phyloP scores from a whole-genome alignment of 1,140 invertebrate genomes.

The Drosophila albomicans region DNA sequence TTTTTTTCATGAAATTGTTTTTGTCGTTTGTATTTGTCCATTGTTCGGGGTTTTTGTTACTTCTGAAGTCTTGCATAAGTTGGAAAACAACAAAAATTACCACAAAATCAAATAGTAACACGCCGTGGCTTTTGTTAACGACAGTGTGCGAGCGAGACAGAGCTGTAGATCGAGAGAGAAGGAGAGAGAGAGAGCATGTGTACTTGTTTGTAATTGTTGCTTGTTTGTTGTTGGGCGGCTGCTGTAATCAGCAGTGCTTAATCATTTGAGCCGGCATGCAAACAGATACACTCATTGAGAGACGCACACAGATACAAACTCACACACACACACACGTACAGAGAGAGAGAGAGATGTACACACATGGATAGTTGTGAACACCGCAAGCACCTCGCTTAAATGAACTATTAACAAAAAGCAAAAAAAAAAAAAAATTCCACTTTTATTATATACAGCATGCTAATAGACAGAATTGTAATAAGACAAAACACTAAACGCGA shows the following conservation, averaged over 20 bases:
- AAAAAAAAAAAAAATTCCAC: background rate
- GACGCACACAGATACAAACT: conserved; percentile 14
- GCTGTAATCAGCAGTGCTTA: conserved; percentile 35
- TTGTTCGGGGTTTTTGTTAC: conserved; percentile 50
- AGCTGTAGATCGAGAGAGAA: background rate
- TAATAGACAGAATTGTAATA: background rate
- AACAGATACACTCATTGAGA: conserved; percentile 2
- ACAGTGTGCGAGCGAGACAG: background rate
- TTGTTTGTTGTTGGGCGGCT: conserved; percentile 29
- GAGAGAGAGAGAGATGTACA: background rate
- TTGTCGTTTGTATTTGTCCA: conserved; percentile 28
- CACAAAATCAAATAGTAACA: conserved; percentile 33
- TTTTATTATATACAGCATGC: background rate
- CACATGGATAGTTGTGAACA: background rate
- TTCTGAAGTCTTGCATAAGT: conserved; percentile 51
- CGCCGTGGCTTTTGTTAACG: conserved; percentile 4
- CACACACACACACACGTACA: conserved; percentile 12
- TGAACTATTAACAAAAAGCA: background rate
- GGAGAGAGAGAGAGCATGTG: background rate
- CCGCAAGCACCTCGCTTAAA: background rate
- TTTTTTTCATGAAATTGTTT: conserved; percentile 21
- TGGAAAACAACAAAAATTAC: conserved; percentile 17
- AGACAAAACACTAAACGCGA: background rate
- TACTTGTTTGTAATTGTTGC: conserved; percentile 30
- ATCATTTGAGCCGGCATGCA: conserved; percentile 42